Conservation (phyloP, 2,113 vertebrate species). For the Syngnathus typhle region DNA sequence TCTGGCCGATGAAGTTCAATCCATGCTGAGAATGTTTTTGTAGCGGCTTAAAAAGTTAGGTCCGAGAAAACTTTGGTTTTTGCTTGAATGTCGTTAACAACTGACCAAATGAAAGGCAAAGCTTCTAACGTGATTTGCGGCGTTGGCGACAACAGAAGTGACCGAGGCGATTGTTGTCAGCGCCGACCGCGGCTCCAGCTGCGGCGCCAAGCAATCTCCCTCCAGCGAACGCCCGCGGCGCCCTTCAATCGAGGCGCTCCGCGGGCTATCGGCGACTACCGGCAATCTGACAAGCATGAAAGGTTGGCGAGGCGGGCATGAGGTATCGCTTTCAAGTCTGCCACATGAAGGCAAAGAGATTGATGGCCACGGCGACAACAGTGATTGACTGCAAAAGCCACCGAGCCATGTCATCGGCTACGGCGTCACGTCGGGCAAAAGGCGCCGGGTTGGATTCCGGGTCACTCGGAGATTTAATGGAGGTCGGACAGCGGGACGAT, state of each 20-base stretch:
- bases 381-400: not conserved
- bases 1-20: not conserved
- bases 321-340: slow-evolving; percentile 21
- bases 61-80: too few relatives aligned
- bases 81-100: too few relatives aligned
- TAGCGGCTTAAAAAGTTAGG: too few relatives aligned
- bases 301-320: slow-evolving; percentile 27
- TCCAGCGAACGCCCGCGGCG: slow-evolving; percentile 52
- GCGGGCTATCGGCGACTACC: slow-evolving; percentile 40
- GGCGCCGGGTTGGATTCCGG: not conserved
- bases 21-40: not conserved
- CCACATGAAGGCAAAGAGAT: slow-evolving; percentile 16
- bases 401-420: not conserved
- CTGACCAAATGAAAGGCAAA: too few relatives aligned
- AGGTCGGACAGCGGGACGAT: not conserved
- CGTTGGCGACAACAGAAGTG: too few relatives aligned
- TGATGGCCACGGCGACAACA: not conserved
- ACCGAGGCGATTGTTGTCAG: not conserved
- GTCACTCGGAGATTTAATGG: not conserved
- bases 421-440: too few relatives aligned
- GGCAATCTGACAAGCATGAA: slow-evolving; percentile 50
- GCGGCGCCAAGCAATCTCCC: slow-evolving; percentile 46
- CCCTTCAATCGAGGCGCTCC: slow-evolving; percentile 61
- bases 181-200: slow-evolving; percentile 24
- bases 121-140: too few relatives aligned